A percentile compares a stretch with the other conserved stretches of the same genome.
These are phyloP conservation scores for Phragmatobia fuliginosa DNA, from an alignment of 2,888 invertebrate genomes.

Conservation along the genomic window DNA sequence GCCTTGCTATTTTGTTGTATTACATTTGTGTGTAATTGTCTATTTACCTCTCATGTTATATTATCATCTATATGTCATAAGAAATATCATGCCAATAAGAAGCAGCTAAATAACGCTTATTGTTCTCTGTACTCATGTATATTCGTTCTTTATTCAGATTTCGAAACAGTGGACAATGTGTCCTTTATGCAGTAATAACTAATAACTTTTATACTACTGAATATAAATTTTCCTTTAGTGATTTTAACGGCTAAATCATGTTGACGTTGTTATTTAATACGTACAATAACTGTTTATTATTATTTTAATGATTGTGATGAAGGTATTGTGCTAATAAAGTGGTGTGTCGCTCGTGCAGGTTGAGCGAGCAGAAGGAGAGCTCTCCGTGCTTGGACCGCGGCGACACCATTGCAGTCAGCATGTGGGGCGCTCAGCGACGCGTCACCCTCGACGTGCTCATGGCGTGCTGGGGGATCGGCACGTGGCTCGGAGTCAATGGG, in stretches of 20 bases:
- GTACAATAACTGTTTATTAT: background rate
- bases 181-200: background rate
- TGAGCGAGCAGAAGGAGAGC: constrained; percentile 69
- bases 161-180: background rate
- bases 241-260: background rate
- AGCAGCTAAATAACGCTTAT: background rate
- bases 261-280: background rate
- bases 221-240: background rate
- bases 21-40: background rate
- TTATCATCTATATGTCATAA: background rate
- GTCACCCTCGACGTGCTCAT: constrained; percentile 11
- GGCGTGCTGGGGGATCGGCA: constrained; percentile 92
- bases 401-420: constrained; percentile 52
- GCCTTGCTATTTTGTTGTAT: background rate
- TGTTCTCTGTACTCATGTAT: background rate
- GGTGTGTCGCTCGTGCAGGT: constrained; percentile 52
- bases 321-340: background rate
- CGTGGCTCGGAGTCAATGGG: constrained; percentile 96
- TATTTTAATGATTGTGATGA: background rate
- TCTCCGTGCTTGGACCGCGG: constrained; percentile 67
- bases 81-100: background rate
- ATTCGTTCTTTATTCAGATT: background rate
- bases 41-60: background rate
- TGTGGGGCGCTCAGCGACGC: constrained; percentile 79
- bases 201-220: background rate